Evolutionary conservation across 1,140 invertebrate species (phyloP), one percentile per base, ranked within the genome.

Genomic region (Drosophila truncata): DNA sequence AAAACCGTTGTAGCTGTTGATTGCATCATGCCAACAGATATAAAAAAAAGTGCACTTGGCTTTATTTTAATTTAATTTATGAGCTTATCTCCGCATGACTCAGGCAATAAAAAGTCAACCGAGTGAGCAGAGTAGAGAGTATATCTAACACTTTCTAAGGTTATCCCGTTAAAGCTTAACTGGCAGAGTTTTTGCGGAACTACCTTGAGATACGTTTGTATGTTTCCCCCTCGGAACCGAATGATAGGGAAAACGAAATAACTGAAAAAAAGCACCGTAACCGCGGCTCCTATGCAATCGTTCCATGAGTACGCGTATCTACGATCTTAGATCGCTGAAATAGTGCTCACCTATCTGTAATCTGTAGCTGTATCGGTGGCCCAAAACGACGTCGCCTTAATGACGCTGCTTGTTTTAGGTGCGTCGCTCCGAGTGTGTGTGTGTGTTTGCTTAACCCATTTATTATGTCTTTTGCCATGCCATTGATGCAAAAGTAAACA

Each of bases 401-500:
- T 78, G 74, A 78, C 74, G 72, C 52, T 78, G 74, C 74, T 55
- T 20, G 63, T 58, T 76, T 47, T 55, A 41, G 35, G 44, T 54
- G 47, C 29, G 62, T 41, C 18, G 18, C n/a, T 35, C n/a, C n/a
- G 27, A 3, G n/a, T 41, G 16, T 33, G 13, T 33, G n/a, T 29
- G 47, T 42, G 57, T n/a, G 73, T 78, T 54, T 78, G 42, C 65
- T 78, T 78, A 78, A 78, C 74, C 74, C 74, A 78, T 78, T 78
- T 78, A 78, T 67, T 75, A 58, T 76, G 61, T 76, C 71, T 76
- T 75, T 58, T 77, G 74, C 63, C 73, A 69, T 78, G 74, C 74
- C 74, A 78, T 78, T 78, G 74, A 78, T 78, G 64, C 63, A 78
- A 78, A 78, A 78, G 74, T 57, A 78, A 78, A 78, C 74, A 78